Percentiles rank a stretch among this genome's conserved stretches.
These are phyloP conservation scores for Indicator indicator DNA, from an alignment of 2,113 vertebrate species.

Conservation along the genomic window DNA sequence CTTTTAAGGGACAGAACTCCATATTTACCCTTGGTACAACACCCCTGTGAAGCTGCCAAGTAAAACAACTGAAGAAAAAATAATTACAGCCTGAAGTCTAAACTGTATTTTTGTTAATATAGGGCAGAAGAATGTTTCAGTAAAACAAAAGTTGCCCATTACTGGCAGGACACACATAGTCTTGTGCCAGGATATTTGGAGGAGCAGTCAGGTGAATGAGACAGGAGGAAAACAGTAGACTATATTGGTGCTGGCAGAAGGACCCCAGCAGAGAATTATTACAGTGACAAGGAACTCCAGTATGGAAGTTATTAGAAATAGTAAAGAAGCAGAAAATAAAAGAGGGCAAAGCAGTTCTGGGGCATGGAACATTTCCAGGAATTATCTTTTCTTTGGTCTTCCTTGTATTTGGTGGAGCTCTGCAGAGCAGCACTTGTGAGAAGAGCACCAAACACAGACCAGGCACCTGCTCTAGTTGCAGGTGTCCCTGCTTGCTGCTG, in stretches of 20 bases:
- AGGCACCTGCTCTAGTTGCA: neutral
- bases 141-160: neutral
- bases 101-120: neutral
- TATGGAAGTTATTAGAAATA: neutral
- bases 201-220: neutral
- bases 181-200: neutral
- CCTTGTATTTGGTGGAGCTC: neutral
- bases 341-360: neutral
- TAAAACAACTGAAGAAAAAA: neutral
- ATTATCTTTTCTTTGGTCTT: neutral
- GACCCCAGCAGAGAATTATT: neutral
- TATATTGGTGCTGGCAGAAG: neutral
- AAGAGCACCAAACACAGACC: neutral
- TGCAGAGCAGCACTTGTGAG: neutral
- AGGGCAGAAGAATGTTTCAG: neutral
- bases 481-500: too few relatives aligned
- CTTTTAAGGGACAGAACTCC: neutral
- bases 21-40: neutral
- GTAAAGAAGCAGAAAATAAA: neutral
- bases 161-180: neutral
- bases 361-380: neutral
- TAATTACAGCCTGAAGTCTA: neutral
- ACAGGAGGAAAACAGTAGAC: neutral
- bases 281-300: neutral
- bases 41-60: neutral